Conservation (phyloP, 1,140 invertebrate species). For the Drosophila ohnishii region DNA sequence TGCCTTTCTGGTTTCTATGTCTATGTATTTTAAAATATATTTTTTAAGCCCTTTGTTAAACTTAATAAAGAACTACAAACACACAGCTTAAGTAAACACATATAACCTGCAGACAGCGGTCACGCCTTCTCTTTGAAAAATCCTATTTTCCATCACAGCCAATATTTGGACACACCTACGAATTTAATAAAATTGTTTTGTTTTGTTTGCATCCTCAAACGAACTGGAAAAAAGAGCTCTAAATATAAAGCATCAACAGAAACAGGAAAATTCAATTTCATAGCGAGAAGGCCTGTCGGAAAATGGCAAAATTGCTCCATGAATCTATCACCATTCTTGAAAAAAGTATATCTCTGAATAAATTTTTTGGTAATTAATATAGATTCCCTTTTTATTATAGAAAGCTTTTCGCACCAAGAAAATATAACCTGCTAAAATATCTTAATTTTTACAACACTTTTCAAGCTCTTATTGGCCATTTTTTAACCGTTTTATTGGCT, state of each 20-base stretch:
- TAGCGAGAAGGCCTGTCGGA: slow-evolving; percentile 36
- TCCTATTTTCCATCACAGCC: slow-evolving; percentile 35
- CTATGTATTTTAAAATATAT: background rate
- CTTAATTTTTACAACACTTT: background rate
- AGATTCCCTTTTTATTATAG: background rate
- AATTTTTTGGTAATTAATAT: background rate
- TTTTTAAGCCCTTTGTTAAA: slow-evolving; percentile 14
- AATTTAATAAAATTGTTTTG: slow-evolving; percentile 51
- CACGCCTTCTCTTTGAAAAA: slow-evolving; percentile 24
- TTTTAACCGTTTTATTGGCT: slow-evolving; percentile 24
- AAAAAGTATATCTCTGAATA: background rate
- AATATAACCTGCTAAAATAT: background rate
- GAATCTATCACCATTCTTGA: slow-evolving; percentile 59
- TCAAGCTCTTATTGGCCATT: background rate
- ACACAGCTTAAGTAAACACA: slow-evolving; percentile 18
- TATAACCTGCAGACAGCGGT: slow-evolving; percentile 9
- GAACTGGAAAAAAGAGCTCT: slow-evolving; percentile 54
- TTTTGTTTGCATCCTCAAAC: slow-evolving; percentile 37
- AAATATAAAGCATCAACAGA: slow-evolving; percentile 47
- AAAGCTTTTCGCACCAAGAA: background rate
- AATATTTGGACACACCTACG: slow-evolving; percentile 65
- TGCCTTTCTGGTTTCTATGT: no score
- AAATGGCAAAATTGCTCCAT: slow-evolving; percentile 52
- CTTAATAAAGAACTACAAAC: slow-evolving; percentile 30
- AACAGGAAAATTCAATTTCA: slow-evolving; percentile 56